Conservation (phyloP, 1,140 invertebrate genomes). For the Colletes latitarsis region DNA sequence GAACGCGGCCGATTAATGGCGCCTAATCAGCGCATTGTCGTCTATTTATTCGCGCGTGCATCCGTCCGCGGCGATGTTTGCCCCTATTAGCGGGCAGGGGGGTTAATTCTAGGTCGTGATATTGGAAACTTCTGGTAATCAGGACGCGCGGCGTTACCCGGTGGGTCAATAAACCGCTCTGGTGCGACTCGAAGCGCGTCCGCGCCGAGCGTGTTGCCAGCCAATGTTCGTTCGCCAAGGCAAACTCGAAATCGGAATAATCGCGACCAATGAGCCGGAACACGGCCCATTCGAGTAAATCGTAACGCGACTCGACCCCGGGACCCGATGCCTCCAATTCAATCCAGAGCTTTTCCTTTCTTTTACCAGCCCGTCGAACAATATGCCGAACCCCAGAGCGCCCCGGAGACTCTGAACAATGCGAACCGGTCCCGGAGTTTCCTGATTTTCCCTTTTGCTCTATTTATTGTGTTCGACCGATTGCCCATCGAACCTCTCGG, state of each 20-base stretch:
- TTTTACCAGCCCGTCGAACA: neutral
- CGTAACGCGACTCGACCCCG: conserved; percentile 17
- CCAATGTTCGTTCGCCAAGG: conserved; percentile 56
- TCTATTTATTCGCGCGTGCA: conserved; percentile 41
- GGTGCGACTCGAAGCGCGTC: conserved; percentile 39
- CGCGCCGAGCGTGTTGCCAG: conserved; percentile 47
- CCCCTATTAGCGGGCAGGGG: conserved; percentile 29
- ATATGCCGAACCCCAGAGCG: conserved; percentile 2
- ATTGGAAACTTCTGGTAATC: conserved; percentile 68
- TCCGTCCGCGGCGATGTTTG: neutral
- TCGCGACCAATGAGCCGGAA: conserved; percentile 51
- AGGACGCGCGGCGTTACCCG: conserved; percentile 58
- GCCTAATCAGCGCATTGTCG: conserved; percentile 51
- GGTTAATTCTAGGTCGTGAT: conserved; percentile 58
- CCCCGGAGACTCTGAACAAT: neutral
- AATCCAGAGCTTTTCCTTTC: neutral
- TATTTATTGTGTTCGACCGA: neutral
- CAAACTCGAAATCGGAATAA: conserved; percentile 58
- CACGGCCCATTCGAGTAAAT: conserved; percentile 46
- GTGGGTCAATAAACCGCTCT: conserved; percentile 61
- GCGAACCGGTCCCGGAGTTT: neutral
- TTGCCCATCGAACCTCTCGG: neutral
- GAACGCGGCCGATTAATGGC: conserved; percentile 32
- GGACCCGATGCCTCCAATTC: neutral
- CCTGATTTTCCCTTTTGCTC: neutral